A percentile compares a stretch with the other conserved stretches of the same genome.
phyloP scores from a whole-genome alignment of 2,113 vertebrate species.

The Columba janthina region DNA sequence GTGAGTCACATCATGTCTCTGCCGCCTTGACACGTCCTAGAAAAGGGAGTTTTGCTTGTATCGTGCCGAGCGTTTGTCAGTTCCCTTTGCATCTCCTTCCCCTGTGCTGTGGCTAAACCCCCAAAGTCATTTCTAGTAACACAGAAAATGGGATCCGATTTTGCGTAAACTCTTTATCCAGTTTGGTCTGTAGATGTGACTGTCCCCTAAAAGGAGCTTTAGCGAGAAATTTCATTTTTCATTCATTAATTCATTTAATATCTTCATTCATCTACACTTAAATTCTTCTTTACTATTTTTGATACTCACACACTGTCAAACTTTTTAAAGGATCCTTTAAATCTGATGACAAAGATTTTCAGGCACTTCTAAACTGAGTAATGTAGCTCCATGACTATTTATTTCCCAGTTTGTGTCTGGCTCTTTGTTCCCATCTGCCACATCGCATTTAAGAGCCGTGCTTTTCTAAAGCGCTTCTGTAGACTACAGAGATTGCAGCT shows the following conservation, averaged over 20 bases:
- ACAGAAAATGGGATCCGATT: not conserved
- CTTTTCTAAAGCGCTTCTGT: not conserved
- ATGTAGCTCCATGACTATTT: not conserved
- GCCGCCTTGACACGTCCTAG: slow-evolving; percentile 14
- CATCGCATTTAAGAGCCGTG: not conserved
- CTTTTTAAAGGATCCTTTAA: not conserved
- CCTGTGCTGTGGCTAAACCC: not conserved
- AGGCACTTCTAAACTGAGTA: not conserved
- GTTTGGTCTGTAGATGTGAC: not conserved
- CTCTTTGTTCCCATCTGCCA: not conserved
- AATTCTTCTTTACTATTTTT: not conserved
- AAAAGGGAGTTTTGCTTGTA: not conserved
- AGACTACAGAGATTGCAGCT: not conserved
- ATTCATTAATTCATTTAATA: not conserved
- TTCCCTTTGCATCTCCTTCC: not conserved
- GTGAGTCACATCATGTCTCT: slow-evolving; percentile 7
- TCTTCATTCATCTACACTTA: not conserved
- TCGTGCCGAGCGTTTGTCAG: not conserved
- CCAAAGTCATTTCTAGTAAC: not conserved
- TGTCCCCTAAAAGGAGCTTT: not conserved
- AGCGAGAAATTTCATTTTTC: not conserved
- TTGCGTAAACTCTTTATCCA: not conserved
- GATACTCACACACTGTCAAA: not conserved
- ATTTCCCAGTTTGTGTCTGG: not conserved
- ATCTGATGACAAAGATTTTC: not conserved